Evolutionary conservation across 1,140 invertebrate genomes (phyloP).

Genomic region (Drosophila carrolli): DNA sequence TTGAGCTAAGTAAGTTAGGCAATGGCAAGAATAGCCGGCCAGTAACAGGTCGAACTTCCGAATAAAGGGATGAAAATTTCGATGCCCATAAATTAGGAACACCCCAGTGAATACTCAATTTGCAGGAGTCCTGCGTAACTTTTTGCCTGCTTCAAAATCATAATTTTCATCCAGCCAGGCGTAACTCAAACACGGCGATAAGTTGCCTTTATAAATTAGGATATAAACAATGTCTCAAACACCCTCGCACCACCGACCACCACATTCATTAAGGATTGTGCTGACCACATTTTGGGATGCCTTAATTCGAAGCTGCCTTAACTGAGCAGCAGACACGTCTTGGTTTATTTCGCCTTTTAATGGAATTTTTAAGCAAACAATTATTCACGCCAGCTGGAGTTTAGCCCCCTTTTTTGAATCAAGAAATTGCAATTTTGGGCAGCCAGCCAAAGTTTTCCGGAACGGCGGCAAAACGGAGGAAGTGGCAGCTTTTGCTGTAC

Average conservation of each 20-base stretch:
- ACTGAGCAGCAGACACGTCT: slow-evolving; percentile 16
- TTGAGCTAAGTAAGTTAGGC: slow-evolving; percentile 40
- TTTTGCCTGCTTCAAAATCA: slow-evolving; percentile 11
- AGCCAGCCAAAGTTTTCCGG: slow-evolving; percentile 7
- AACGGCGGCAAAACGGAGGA: neutral
- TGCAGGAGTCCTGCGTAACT: slow-evolving; percentile 4
- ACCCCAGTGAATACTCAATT: slow-evolving; percentile 35
- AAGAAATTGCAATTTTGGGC: slow-evolving; percentile 24
- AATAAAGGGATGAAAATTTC: neutral
- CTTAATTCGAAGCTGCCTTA: slow-evolving; percentile 5
- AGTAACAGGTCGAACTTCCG: slow-evolving; percentile 16
- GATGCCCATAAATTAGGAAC: slow-evolving; percentile 20
- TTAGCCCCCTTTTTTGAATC: neutral
- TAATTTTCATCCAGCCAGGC: slow-evolving; percentile 14
- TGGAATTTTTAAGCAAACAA: slow-evolving; percentile 60
- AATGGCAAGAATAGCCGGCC: slow-evolving; percentile 24
- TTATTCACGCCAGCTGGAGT: slow-evolving; percentile 41
- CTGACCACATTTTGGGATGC: slow-evolving; percentile 9
- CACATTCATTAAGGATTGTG: slow-evolving; percentile 2
- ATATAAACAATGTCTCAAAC: neutral
- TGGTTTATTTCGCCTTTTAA: slow-evolving; percentile 39
- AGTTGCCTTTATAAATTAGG: slow-evolving; percentile 24
- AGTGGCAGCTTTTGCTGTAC: slow-evolving; percentile 1
- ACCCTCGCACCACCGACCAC: too few species aligned
- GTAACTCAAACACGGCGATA: neutral